Base-by-base conservation (phyloP, 2,888 invertebrate genomes). In the Ceratothoa steindachneri region DNA sequence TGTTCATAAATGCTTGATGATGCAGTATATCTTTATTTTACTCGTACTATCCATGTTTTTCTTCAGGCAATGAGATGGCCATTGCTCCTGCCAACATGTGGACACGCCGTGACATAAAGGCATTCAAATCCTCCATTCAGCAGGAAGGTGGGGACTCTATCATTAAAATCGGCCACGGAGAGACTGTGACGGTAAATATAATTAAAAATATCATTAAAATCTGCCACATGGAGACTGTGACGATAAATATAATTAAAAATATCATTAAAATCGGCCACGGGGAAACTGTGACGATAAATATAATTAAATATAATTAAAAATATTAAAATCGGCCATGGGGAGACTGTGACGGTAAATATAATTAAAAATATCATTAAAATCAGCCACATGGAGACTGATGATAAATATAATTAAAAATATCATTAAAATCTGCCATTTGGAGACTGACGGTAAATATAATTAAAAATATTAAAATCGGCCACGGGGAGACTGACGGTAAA, bases 251-350 rank as follows among this genome's bases (percentile, higher is more conserved):
- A n/a, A n/a, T n/a, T n/a, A n/a, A n/a, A n/a, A 9, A 51, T 9
- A 12, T 9, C 15, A 51, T 15, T 15, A 22, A 1, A 7, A n/a
- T 12, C 9, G n/a, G 1, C 24, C n/a, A 60, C 60, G 60, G 60
- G 60, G 12, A 60, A n/a, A 60, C 2, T 12, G n/a, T 1, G n/a
- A n/a, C n/a, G n/a, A n/a, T n/a, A n/a, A n/a, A n/a, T n/a, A n/a
- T n/a, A n/a, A n/a, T n/a, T n/a, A n/a, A n/a, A n/a, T n/a, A n/a
- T n/a, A n/a, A n/a, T n/a, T n/a, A n/a, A n/a, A n/a, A n/a, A n/a
- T n/a, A 91, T 99, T 75, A 91, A 93, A 82, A 93, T 99, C 24
- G 94, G 93, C 0, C 97, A 98, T 84, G 97, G 98, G 1, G 97
- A 98, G 85, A 96, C 95, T 0, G 93, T 97, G 66, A 98, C 97